phyloP scores from a whole-genome alignment of 2,888 invertebrate species.

The Tachina grossa region DNA sequence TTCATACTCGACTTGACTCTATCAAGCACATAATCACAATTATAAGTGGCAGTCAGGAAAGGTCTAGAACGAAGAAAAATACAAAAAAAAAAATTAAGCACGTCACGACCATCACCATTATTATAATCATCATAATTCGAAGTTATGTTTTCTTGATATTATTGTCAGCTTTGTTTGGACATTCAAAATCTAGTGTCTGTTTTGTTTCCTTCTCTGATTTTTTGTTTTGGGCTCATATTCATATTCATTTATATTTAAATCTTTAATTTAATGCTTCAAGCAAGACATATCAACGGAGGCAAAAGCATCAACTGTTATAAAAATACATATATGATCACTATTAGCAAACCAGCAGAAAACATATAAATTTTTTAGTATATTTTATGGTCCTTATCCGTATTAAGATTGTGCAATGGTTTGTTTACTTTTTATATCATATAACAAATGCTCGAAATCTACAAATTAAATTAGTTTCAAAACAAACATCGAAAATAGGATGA shows the following conservation, averaged over 20 bases:
- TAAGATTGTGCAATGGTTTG: not conserved
- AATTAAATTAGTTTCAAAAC: conserved; percentile 36
- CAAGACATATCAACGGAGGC: conserved; percentile 33
- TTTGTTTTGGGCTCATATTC: conserved; percentile 47
- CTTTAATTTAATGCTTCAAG: conserved; percentile 52
- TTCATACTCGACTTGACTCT: conserved; percentile 43
- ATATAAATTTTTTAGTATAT: conserved; percentile 1
- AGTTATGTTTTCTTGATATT: conserved; percentile 62
- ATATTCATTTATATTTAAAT: conserved; percentile 64
- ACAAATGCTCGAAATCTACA: conserved; percentile 42
- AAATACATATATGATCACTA: conserved; percentile 30
- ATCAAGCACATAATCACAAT: conserved; percentile 50
- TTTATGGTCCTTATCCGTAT: conserved; percentile 24
- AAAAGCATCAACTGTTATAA: conserved; percentile 38
- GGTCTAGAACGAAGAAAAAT: conserved; percentile 13
- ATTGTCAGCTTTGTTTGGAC: conserved; percentile 62
- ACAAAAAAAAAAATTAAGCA: conserved; percentile 30
- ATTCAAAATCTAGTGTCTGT: conserved; percentile 40
- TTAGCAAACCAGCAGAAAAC: conserved; percentile 29
- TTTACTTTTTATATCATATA: conserved; percentile 37
- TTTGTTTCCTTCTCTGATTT: conserved; percentile 15
- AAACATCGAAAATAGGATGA: not conserved
- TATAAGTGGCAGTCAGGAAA: conserved; percentile 59
- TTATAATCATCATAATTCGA: conserved; percentile 64
- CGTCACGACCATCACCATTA: conserved; percentile 69